phyloP scores from a whole-genome alignment of 1,140 invertebrate species.

The Drosophila bocki region DNA sequence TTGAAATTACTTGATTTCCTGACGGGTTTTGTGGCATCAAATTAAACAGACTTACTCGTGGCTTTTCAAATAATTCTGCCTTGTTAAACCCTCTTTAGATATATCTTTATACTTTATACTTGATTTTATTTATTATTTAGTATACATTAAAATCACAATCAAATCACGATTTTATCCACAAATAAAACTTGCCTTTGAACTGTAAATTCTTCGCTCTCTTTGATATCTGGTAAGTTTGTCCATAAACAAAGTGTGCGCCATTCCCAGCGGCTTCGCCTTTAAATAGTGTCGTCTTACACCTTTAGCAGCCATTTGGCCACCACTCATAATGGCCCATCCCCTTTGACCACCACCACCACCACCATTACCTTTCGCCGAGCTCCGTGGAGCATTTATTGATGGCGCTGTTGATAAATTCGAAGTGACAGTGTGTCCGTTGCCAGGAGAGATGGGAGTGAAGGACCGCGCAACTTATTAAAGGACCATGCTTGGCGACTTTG shows the following conservation, averaged over 20 bases:
- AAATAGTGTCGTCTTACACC: slow-evolving; percentile 41
- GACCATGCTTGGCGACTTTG: slow-evolving; percentile 58
- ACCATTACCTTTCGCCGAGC: slow-evolving; percentile 6
- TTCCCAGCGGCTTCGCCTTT: slow-evolving; percentile 22
- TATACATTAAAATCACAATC: background rate
- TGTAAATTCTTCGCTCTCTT: background rate
- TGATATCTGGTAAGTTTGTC: slow-evolving; percentile 25
- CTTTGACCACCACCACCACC: slow-evolving; percentile 16
- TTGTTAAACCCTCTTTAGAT: too few relatives aligned
- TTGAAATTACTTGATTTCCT: slow-evolving; percentile 1
- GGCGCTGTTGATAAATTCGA: slow-evolving; percentile 70
- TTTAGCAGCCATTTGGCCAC: slow-evolving; percentile 30
- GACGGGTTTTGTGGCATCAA: background rate
- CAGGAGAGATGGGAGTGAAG: slow-evolving; percentile 31
- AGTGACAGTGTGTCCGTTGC: slow-evolving; percentile 47
- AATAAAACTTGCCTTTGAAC: background rate
- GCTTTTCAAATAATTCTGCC: background rate
- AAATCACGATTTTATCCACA: background rate
- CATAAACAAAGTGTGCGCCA: slow-evolving; percentile 10
- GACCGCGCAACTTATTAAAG: slow-evolving; percentile 67
- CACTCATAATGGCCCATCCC: slow-evolving; percentile 27
- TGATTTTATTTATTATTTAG: too few relatives aligned
- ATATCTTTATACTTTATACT: too few relatives aligned
- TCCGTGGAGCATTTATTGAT: slow-evolving; percentile 66
- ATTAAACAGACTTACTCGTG: background rate